Evolutionary conservation across 2,888 invertebrate genomes (phyloP).

Genomic region (Tipula confusa): DNA sequence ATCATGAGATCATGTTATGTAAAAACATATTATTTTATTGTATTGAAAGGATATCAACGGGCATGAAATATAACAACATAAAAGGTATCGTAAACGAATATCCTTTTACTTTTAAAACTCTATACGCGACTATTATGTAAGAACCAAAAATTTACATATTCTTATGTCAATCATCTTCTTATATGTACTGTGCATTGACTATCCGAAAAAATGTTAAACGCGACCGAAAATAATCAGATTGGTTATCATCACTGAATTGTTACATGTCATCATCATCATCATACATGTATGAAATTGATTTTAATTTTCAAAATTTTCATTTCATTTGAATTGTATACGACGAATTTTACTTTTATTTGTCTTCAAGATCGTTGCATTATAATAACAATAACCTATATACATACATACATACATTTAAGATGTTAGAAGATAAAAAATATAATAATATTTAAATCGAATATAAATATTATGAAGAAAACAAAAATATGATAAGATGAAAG

Average conservation of each 20-base stretch:
- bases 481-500: conserved; percentile 12
- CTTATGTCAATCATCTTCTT: conserved; percentile 3
- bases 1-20: not conserved
- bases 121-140: no score
- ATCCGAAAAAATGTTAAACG: not conserved
- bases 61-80: not conserved
- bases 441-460: no score
- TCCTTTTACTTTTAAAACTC: conserved; percentile 6
- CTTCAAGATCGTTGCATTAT: not conserved
- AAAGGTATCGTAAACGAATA: not conserved
- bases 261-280: not conserved
- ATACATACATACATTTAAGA: not conserved
- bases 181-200: not conserved
- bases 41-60: not conserved
- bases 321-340: not conserved
- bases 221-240: not conserved
- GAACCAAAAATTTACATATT: not conserved
- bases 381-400: not conserved
- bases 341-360: not conserved
- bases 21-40: not conserved
- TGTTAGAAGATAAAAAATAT: not conserved
- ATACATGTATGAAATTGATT: not conserved
- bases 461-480: not conserved
- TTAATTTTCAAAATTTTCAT: not conserved
- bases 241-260: not conserved